Evolutionary conservation across 2,797 vertebrate species (phyloP), one percentile per base, ranked within the genome.

Genomic region (Malacoraja senta): DNA sequence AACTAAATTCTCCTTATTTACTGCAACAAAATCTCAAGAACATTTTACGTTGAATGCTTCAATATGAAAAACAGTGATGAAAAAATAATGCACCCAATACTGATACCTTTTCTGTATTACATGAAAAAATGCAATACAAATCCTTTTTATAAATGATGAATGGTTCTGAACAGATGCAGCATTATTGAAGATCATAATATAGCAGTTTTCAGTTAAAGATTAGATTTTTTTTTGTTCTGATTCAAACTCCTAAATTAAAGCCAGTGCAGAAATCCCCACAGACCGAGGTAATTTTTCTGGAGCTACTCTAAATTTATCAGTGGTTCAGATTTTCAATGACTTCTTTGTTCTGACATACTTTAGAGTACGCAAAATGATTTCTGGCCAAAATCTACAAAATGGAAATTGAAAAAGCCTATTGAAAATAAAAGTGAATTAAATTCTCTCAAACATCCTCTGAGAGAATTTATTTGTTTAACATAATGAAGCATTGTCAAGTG

Each of bases 321-420:
- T 88, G n/a, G 84, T 29, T 88, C 24, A 32, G 84, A 63, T 61
- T 88, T 8, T 88, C 84, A 88, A 88, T 88, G 84, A 88, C 58
- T 61, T 32, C 84, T 88, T 88, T 88, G 84, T 88, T 88, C 58
- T 63, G 84, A 26, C 26, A 63, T 65, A 65, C 84, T 88, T 29
- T 88, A 29, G 58, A 88, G 26, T 88, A 17, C 29, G 61, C 65
- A 8, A 65, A 88, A 65, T 17, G 44, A 32, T 63, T 65, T 88
- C 84, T 88, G 26, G 61, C 84, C 84, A 88, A 88, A 88, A n/a
- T 88, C 84, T 65, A 65, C 58, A 88, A 88, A 61, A 88, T 88
- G 26, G 58, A 88, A 88, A 88, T 65, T 84, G 21, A 21, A 84
- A 58, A 84, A 84, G 38, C 81, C 12, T 58, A 84, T 53, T 84